Base-by-base conservation (phyloP, 2,797 vertebrate genomes). In the Gadopsis bispinosus region DNA sequence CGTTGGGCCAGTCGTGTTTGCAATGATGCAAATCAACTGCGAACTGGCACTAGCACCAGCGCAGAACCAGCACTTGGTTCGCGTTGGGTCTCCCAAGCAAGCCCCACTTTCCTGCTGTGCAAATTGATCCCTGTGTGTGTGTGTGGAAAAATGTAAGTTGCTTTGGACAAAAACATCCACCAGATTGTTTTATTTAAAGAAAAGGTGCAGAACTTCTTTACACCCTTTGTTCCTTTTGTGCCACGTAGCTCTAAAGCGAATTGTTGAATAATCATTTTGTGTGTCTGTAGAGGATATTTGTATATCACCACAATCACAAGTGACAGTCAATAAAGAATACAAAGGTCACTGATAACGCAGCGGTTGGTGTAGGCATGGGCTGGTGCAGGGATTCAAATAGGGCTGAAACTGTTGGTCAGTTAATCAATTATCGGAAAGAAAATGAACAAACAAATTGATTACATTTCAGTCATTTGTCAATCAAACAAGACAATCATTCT, bases 311-410 rank as follows among this genome's bases (percentile, higher is more conserved):
- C 7, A 29, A 7, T 35, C 35, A 68, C 20, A 7, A 33, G 20
- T 45, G 26, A 11, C 22, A 5, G 39, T 58, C 54, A 66, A 45
- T 64, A 35, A 69, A 55, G 20, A 43, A 6, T 2, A 9, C 59
- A 68, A n/a, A 59, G 59, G 53, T 69, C 58, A 53, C 20, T 13
- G 51, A 56, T 50, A 41, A 37, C 45, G 11, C 19, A 33, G 60
- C 19, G 50, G 53, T 22, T 58, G 6, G 4, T 65, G 50, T 20
- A 0, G 26, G 7, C 19, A 1, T 39, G 7, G 14, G 51, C 60
- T 65, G 61, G 26, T 31, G 22, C 35, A 8, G 43, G 45, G 16
- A 37, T 45, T 62, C n/a, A 43, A 20, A 47, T 1, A 37, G 17
- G 14, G 55, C 39, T 55, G 37, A 59, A 35, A 51, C 19, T 53